Evolutionary conservation across 2,113 vertebrate species (phyloP).

Genomic region (Ctenomys sociabilis): DNA sequence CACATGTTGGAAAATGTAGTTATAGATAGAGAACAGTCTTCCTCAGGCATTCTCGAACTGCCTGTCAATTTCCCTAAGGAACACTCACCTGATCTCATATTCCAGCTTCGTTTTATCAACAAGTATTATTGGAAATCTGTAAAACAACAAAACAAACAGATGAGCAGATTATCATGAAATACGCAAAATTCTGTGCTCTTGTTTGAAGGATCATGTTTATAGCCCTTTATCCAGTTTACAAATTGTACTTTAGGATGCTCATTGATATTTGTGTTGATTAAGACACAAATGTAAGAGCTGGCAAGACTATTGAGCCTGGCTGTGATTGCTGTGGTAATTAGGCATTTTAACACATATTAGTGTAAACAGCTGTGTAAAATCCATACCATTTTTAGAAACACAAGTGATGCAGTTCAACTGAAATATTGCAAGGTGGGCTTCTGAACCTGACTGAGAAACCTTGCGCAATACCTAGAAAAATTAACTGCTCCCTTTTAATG

Average conservation of each 20-base stretch:
- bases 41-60: conserved; percentile 73
- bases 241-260: conserved; percentile 76
- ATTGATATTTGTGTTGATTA: conserved; percentile 74
- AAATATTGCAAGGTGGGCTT: conserved; percentile 65
- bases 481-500: background rate
- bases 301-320: conserved; percentile 68
- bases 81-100: conserved; percentile 63
- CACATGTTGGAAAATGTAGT: conserved; percentile 82
- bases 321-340: conserved; percentile 76
- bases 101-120: conserved; percentile 77
- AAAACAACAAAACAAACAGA: conserved; percentile 81
- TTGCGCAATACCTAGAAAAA: conserved; percentile 7
- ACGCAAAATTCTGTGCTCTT: conserved; percentile 76
- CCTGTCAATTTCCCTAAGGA: conserved; percentile 78
- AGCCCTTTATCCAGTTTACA: conserved; percentile 79
- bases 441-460: conserved; percentile 33
- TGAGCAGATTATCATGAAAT: conserved; percentile 80
- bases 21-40: conserved; percentile 77
- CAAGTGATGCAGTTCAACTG: conserved; percentile 76
- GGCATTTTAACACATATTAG: conserved; percentile 81
- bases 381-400: conserved; percentile 74
- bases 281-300: conserved; percentile 77
- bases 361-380: conserved; percentile 83
- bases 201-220: conserved; percentile 80
- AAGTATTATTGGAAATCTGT: conserved; percentile 74